These are phyloP conservation scores for Hyphantria cunea DNA, from an alignment of 1,140 invertebrate species.

Conservation along the genomic window DNA sequence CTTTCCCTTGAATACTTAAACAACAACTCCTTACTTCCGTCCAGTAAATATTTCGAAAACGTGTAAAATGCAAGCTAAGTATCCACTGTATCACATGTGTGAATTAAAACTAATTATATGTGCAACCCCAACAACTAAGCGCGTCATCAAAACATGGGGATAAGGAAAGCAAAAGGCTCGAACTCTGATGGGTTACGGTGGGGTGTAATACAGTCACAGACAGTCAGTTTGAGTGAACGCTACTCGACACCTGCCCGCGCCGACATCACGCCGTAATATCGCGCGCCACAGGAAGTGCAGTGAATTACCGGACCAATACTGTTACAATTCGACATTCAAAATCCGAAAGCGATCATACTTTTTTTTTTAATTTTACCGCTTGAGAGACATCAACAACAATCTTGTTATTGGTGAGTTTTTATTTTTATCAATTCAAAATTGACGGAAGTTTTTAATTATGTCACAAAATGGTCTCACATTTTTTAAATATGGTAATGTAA, in stretches of 20 bases:
- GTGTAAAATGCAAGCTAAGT: too few species aligned
- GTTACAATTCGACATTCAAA: conserved; percentile 34
- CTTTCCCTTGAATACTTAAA: too few species aligned
- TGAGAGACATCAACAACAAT: conserved; percentile 12
- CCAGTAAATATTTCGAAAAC: too few species aligned
- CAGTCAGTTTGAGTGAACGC: conserved; percentile 46
- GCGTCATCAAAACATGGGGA: conserved; percentile 2
- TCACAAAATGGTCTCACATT: too few species aligned
- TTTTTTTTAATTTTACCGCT: conserved; percentile 28
- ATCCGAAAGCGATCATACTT: conserved; percentile 35
- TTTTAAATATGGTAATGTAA: too few species aligned
- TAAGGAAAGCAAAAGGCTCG: conserved; percentile 16
- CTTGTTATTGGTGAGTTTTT: conserved; percentile 16
- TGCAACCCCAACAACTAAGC: not conserved
- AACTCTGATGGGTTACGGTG: not conserved
- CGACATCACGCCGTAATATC: conserved; percentile 26
- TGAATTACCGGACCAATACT: conserved; percentile 41
- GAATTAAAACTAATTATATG: too few species aligned
- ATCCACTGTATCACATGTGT: too few species aligned
- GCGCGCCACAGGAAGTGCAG: conserved; percentile 65
- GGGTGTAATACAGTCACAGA: conserved; percentile 18
- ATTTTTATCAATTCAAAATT: not conserved
- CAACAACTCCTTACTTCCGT: too few species aligned
- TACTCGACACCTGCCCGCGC: conserved; percentile 38
- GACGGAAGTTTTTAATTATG: not conserved